Evolutionary conservation across 2,113 vertebrate genomes (phyloP), one percentile per base, ranked within the genome.

Genomic region (Clarias magur): DNA sequence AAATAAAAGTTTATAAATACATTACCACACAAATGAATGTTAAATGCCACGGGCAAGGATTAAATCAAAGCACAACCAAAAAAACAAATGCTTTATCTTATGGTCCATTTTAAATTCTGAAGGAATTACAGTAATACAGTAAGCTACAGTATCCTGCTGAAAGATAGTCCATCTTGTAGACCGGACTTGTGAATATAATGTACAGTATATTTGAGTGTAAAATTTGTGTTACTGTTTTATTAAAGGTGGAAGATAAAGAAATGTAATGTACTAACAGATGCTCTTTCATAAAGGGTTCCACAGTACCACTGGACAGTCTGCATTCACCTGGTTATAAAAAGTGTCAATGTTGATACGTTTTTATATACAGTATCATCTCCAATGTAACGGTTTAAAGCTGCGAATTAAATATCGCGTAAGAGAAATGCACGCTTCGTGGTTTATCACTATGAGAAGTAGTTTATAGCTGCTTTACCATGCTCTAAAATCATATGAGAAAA

Each of bases 1-100:
- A n/a, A n/a, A n/a, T 79, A 48, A 81, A 79, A 88, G 84, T 60
- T 88, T 70, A 89, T 85, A 89, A 91, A 89, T 90, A 76, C 34
- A 87, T 54, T 75, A 56, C 48, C 53, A 68, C 62, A 83, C 19
- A 72, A 48, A 76, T 67, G 7, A 25, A 56, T 23, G 80, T 80
- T 23, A 23, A 53, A 63, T 23, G 25, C 60, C 73, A 30, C 21
- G 11, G 17, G 48, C 53, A 78, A n/a, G 15, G 30, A 54, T 34
- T 81, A 25, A 12, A 81, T 17, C 3, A 67, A 23, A 53, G 23
- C 21, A 48, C 48, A 83, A 53, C 19, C 23, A n/a, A 11, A 67
- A 67, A 68, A 65, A 23, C 30, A 63, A 67, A 67, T 67, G 4
- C 13, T 27, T 67, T 67, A 82, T 16, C 38, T 65, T 21, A 48